Percentiles rank a stretch among this genome's conserved stretches.
Evolutionary conservation across 1,140 invertebrate genomes (phyloP).

Genomic region (Drosophila santomea): DNA sequence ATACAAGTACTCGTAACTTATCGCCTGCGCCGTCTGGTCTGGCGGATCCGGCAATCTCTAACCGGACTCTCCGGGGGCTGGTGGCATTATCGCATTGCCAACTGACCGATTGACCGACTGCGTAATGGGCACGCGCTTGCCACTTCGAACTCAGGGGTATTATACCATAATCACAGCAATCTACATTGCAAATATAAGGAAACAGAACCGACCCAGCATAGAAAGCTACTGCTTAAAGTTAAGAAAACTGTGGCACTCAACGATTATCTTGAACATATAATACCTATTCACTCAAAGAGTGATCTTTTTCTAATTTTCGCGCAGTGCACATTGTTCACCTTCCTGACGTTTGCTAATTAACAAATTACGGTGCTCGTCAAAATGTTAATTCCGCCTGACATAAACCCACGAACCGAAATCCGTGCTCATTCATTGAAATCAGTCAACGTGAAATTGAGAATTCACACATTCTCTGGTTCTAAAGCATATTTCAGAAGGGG

Average conservation of each 20-base stretch:
- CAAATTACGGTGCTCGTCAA: slow-evolving; percentile 62
- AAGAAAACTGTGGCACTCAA: too few relatives aligned
- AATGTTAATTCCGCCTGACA: slow-evolving; percentile 45
- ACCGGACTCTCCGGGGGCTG: neutral
- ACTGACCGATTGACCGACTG: slow-evolving; percentile 37
- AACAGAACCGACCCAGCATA: neutral
- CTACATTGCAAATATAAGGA: neutral
- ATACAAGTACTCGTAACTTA: slow-evolving; percentile 22
- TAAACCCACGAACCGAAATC: slow-evolving; percentile 14
- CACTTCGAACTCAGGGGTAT: neutral
- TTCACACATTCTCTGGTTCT: slow-evolving; percentile 43
- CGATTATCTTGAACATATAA: too few relatives aligned
- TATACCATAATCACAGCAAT: neutral
- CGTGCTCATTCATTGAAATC: slow-evolving; percentile 71
- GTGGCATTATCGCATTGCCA: slow-evolving; percentile 5
- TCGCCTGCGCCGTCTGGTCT: slow-evolving; percentile 63
- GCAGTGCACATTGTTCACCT: slow-evolving; percentile 31
- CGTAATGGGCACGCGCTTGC: slow-evolving; percentile 45
- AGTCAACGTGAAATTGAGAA: slow-evolving; percentile 68
- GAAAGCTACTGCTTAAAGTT: neutral
- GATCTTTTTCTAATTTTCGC: neutral
- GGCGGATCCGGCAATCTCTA: slow-evolving; percentile 32
- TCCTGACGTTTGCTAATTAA: slow-evolving; percentile 58
- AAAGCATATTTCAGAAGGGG: neutral
- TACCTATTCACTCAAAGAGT: too few relatives aligned